These are phyloP conservation scores for Periophthalmodon schlosseri DNA, from an alignment of 2,113 vertebrate species.

Conservation along the genomic window DNA sequence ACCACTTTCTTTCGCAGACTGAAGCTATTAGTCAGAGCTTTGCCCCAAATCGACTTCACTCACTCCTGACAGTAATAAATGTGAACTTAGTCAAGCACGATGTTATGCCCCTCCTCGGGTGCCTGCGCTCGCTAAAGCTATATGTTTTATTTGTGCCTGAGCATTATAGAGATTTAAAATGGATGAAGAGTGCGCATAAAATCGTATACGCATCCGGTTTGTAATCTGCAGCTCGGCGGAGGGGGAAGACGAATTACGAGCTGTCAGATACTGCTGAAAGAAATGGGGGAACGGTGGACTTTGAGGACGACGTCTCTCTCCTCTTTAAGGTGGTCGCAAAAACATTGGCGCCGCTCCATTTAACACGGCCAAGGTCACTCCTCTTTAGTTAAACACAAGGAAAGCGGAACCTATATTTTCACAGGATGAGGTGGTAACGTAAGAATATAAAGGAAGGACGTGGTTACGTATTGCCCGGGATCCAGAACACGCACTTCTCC, in stretches of 20 bases:
- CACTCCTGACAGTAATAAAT: constrained; percentile 60
- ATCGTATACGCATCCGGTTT: constrained; percentile 71
- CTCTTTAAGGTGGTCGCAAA: constrained; percentile 62
- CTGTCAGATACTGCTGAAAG: constrained; percentile 86
- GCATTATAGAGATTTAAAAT: constrained; percentile 69
- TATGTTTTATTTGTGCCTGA: constrained; percentile 71
- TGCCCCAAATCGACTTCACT: constrained; percentile 62
- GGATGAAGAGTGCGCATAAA: constrained; percentile 71
- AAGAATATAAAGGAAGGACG: background rate
- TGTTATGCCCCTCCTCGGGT: constrained; percentile 54
- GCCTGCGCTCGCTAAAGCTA: constrained; percentile 54
- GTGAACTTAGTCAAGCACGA: constrained; percentile 51
- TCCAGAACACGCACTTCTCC: too few species aligned
- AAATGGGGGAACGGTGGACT: constrained; percentile 87
- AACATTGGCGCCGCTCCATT: constrained; percentile 83
- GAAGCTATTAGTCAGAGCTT: constrained; percentile 53
- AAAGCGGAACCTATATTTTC: constrained; percentile 47
- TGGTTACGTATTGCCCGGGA: too few species aligned
- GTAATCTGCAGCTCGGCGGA: constrained; percentile 86
- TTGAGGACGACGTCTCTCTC: constrained; percentile 58
- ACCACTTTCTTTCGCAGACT: constrained; percentile 42
- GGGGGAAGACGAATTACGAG: constrained; percentile 89
- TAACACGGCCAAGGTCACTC: constrained; percentile 86
- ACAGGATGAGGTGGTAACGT: background rate
- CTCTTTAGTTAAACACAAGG: constrained; percentile 58